Evolutionary conservation across 2,888 invertebrate genomes (phyloP), one percentile per base, ranked within the genome.

Genomic region (Leptopilina syphax): DNA sequence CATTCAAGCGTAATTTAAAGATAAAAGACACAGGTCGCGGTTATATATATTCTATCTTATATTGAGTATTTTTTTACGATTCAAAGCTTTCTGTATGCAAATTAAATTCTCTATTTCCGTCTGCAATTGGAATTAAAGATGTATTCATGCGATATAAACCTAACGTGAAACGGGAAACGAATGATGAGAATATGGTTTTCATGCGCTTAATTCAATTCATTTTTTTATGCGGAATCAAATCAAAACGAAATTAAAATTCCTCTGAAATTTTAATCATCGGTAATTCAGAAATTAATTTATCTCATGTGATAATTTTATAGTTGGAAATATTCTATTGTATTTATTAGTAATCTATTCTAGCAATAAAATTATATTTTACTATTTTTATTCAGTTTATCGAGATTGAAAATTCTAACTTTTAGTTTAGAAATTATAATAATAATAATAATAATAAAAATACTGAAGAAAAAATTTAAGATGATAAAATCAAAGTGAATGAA

Each of bases 61-160:
- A 50, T 54, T 18, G 13, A 24, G 10, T 24, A 34, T 54, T 54
- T 70, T 66, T 70, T 54, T 54, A 27, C 54, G 50, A 70, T 27
- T 70, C 70, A 70, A 47, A 70, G 50, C 70, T 4, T 70, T 54
- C 50, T 47, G 54, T 54, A 70, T 54, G 70, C 13, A 70, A 50
- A 70, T 70, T 70, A 68, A 24, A 68, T 68, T 50, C 68, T 18
- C 13, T 70, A 63, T 27, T 54, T 70, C 27, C 50, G 24, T 70
- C 47, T 70, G 7, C 70, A 70, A 70, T 70, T 27, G 18, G 50
- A 70, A 70, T 70, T 50, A 70, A 13, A 13, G 70, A 54, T 13
- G 68, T 70, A 70, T 70, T 18, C 50, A 50, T 50, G 27, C 47
- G 24, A 50, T 13, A 34, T 34, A 12, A 5, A 70, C 68, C 63